Evolutionary conservation across 1,140 invertebrate genomes (phyloP), one percentile per base, ranked within the genome.

Genomic region (Pentalonia nigronervosa): DNA sequence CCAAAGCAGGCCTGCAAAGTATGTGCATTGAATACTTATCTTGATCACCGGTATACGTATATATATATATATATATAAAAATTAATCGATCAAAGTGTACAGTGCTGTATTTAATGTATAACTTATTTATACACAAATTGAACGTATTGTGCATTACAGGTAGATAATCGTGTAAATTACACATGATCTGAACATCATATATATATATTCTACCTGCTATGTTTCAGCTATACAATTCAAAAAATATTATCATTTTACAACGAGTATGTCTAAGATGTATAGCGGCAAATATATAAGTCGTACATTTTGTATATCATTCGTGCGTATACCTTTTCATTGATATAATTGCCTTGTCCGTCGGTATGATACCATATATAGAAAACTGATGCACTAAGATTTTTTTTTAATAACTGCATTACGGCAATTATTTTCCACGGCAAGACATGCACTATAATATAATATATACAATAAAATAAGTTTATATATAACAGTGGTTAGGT

Each of bases 371-470:
- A 89, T 89, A 53, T 56, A 89, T 20, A 50, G 87, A 88, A 53
- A 53, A 89, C 48, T 36, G 87, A 89, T 53, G 87, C 48, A 34
- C 48, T 20, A 48, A 36, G 20, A 53, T 9, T 53, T 89, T 89
- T 87, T 88, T 89, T 36, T 89, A 88, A 53, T 89, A 89, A 89
- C 87, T 21, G 87, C 45, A 87, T n/a, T 87, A 47, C 87, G 20
- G 36, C 87, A 25, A 89, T 50, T 89, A 36, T 89, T 53, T 53
- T 50, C 3, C 34, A 25, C 36, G 20, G 3, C 87, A n/a, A 48
- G 45, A 34, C 25, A 50, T 34, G 47, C n/a, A 21, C 30, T 21
- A 21, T 34, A n/a, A 30, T 20, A 86, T 11, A n/a, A 30, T n/a
- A 45, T 47, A 45, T 45, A 30, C 25, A 30, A 36, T 36, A 21